Base-by-base conservation (phyloP, 1,140 invertebrate genomes). In the Nylanderia fulva region DNA sequence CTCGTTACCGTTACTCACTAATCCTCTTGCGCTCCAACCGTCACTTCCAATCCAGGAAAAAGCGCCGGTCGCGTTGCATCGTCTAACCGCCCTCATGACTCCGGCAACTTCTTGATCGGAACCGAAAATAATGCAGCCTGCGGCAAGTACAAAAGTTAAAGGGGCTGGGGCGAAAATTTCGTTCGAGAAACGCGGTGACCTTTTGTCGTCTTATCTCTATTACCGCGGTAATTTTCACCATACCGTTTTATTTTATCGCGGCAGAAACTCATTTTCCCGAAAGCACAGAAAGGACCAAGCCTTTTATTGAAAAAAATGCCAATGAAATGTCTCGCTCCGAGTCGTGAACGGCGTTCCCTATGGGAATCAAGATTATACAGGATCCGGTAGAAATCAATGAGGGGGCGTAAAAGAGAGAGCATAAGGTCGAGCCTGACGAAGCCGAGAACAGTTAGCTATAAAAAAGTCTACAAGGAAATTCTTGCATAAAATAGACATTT, bases 1-100 rank as follows among this genome's bases (percentile, higher is more conserved):
- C 93, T 99, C 98, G 91, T 98, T 98, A 76, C 98, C 98, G 88
- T 98, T 96, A 90, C 94, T 95, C 5, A 99, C 98, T 52, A 99
- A 94, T 48, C 97, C 96, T 39, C 98, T 94, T 0, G 98, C 98
- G 91, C 97, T 97, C 98, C 98, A 99, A 2, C 98, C 98, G 92
- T 99, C 98, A 60, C 98, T 98, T 0, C 98, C 98, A 39, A 99
- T 99, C 98, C 98, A 99, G 33, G 98, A 98, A 95, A 99, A 99
- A 61, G 96, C 96, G 4, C 98, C 97, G 3, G 98, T 99, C n/a
- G 97, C 98, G 90, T 98, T 98, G 69, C 96, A 96, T 24, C 98
- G 96, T 63, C 97, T 95, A 0, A 99, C 98, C 0, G 98, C 98
- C 80, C 97, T 95, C 98, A 99, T 99, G 60, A 99, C 96, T 15